phyloP scores from a whole-genome alignment of 2,888 invertebrate genomes.

The Nomada hirtipes region DNA sequence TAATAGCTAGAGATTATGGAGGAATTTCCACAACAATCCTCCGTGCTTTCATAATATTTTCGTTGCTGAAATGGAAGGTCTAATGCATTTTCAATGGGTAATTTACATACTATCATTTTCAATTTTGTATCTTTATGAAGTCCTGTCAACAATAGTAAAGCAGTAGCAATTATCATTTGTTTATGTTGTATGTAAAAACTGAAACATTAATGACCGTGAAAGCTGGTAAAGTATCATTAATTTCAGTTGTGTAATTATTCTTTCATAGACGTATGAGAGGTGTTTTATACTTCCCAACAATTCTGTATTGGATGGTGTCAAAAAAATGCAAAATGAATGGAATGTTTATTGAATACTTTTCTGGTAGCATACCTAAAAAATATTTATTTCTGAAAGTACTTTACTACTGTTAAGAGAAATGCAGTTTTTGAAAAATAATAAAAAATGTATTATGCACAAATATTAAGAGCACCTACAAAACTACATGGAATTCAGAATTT shows the following conservation, averaged over 20 bases:
- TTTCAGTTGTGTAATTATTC: not conserved
- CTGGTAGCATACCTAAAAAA: too few species aligned
- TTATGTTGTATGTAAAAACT: not conserved
- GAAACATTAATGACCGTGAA: not conserved
- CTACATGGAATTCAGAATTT: too few species aligned
- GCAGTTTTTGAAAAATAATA: too few species aligned
- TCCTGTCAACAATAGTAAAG: not conserved
- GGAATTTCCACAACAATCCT: constrained; percentile 23
- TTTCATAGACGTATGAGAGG: not conserved
- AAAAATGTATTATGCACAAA: too few species aligned
- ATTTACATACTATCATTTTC: not conserved
- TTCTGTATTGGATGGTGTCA: too few species aligned
- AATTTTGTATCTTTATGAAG: not conserved
- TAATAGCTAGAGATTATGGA: constrained; percentile 29
- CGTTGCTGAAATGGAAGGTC: not conserved
- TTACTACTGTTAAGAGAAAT: too few species aligned
- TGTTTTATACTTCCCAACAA: not conserved
- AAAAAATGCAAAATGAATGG: too few species aligned
- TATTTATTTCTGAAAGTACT: too few species aligned
- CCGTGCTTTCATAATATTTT: not conserved
- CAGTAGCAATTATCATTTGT: not conserved
- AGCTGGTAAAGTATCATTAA: not conserved
- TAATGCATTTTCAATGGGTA: not conserved
- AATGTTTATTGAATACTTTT: too few species aligned
- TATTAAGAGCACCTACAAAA: too few species aligned